Conservation (phyloP, 2,113 vertebrate genomes). For the Vulpes vulpes region DNA sequence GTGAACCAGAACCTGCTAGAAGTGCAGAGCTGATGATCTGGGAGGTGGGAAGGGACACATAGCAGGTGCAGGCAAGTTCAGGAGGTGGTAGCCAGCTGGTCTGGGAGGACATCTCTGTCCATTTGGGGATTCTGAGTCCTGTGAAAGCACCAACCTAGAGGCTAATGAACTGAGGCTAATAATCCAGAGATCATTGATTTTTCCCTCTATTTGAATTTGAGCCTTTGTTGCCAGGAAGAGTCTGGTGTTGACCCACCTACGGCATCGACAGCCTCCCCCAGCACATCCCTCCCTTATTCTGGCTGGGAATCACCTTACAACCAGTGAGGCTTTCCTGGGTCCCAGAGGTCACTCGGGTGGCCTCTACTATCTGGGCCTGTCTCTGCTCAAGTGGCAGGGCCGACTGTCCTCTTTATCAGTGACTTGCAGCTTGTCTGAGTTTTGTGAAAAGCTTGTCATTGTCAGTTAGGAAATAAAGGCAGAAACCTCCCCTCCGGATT, state of each 20-base stretch:
- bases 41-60: fast-evolving
- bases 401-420: conserved; percentile 51
- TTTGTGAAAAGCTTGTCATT: conserved; percentile 66
- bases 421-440: conserved; percentile 55
- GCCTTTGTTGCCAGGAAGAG: conserved; percentile 38
- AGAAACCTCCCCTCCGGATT: conserved; percentile 15
- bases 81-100: background rate
- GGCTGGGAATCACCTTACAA: background rate
- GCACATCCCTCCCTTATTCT: background rate
- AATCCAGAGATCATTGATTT: conserved; percentile 21
- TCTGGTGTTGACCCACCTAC: background rate
- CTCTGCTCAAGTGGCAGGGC: conserved; percentile 48
- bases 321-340: background rate
- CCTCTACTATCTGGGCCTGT: conserved; percentile 32
- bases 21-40: background rate
- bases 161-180: conserved; percentile 14
- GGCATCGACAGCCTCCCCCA: background rate
- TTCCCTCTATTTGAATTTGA: conserved; percentile 33
- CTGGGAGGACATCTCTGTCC: background rate
- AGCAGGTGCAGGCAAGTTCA: background rate
- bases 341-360: background rate
- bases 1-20: background rate
- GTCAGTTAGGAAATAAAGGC: conserved; percentile 56
- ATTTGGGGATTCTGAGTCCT: background rate
- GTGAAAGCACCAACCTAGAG: background rate